Base-by-base conservation (phyloP, 2,888 invertebrate genomes). In the Fabriciana adippe region DNA sequence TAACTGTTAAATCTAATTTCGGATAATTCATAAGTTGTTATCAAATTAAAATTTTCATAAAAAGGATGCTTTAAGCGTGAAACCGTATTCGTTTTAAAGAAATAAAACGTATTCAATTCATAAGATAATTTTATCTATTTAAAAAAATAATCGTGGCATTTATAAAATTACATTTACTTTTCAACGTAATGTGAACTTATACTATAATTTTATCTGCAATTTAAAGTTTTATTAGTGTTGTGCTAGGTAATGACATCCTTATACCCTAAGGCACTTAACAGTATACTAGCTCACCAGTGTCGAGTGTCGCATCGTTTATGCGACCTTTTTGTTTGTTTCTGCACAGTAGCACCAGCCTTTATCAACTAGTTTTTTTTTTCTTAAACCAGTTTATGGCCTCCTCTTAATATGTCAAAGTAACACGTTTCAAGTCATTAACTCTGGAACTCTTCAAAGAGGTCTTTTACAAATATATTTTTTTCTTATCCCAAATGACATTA, bases 331-430 rank as follows among this genome's bases (percentile, higher is more conserved):
- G 84, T 88, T 87, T 87, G 81, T 83, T 76, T 80, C 81, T 81
- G 76, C 81, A 77, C 81, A 74, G 78, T 75, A 80, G 78, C 77
- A 75, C 73, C 74, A 76, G 74, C 75, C 76, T 78, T 79, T 78
- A 72, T 73, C 70, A 69, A 66, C 66, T 74, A 71, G 71, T 73
- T 75, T 76, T 82, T 86, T 87, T 85, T 82, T 78, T 77, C 72
- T 70, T 72, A 81, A 87, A 91, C 89, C 87, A 80, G 90, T 90
- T 89, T 85, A 79, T 78, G 82, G 80, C 81, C 79, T 83, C 81
- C 81, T 84, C 86, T 88, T 87, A 85, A 89, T 89, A 90, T 89
- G 88, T 87, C 88, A 87, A 87, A 84, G 88, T 85, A 86, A 88
- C 88, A 85, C 85, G 84, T 79, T 83, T 75, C 79, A 76, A 84